phyloP scores from a whole-genome alignment of 1,140 invertebrate species.

The Ericerus pela region DNA sequence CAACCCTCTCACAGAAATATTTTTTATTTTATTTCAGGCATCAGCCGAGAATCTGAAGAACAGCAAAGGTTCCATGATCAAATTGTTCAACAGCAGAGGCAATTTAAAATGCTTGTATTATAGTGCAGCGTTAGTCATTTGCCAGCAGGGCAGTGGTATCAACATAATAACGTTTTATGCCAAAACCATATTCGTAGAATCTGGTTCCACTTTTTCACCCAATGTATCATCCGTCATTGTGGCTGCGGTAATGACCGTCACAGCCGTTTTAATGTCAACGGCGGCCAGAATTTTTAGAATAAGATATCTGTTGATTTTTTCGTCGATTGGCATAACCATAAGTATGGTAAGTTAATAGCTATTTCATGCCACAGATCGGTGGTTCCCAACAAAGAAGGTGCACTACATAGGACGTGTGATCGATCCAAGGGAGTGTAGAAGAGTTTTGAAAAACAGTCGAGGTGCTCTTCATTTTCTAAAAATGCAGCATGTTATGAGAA shows the following conservation, averaged over 20 bases:
- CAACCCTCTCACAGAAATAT: no score
- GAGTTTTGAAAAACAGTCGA: no score
- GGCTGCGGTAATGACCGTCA: constrained; percentile 52
- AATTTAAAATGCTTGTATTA: constrained; percentile 44
- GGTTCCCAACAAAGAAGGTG: no score
- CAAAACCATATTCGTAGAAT: constrained; percentile 47
- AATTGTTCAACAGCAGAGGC: not conserved
- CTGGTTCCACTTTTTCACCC: constrained; percentile 39
- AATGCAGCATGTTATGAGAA: no score
- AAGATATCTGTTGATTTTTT: constrained; percentile 46
- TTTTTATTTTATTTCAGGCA: no score
- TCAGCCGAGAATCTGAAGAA: constrained; percentile 5
- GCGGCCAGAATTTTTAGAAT: constrained; percentile 61
- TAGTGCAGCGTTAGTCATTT: constrained; percentile 58
- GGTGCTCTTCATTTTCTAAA: no score
- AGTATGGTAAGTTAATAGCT: not conserved
- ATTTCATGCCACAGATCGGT: not conserved
- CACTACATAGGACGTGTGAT: no score
- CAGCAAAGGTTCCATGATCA: constrained; percentile 19
- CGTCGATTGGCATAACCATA: not conserved
- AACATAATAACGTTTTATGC: constrained; percentile 73
- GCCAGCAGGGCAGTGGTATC: constrained; percentile 75
- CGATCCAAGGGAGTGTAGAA: no score
- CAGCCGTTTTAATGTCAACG: constrained; percentile 48
- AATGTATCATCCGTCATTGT: constrained; percentile 51